Conservation (phyloP, 2,113 vertebrate species). For the Amazona guildingii region DNA sequence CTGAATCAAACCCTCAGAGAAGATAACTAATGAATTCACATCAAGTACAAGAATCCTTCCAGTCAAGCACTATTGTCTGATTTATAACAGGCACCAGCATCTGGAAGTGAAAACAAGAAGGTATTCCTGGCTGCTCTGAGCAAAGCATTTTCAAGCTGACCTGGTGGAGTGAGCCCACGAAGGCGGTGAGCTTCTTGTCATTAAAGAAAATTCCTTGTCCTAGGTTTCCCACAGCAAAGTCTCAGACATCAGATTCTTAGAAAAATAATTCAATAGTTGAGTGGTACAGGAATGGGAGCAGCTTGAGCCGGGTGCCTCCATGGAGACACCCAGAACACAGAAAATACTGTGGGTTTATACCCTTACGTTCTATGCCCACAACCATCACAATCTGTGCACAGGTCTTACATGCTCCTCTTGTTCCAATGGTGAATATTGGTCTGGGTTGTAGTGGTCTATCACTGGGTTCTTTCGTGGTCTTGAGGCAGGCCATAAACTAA, state of each 20-base stretch:
- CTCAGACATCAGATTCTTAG: neutral
- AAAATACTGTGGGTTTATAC: neutral
- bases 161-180: fast-evolving
- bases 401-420: neutral
- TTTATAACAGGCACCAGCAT: neutral
- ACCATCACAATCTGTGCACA: neutral
- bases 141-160: neutral
- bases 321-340: neutral
- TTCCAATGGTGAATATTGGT: neutral
- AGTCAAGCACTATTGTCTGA: fast-evolving
- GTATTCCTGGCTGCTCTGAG: neutral
- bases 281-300: neutral
- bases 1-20: neutral
- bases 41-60: neutral
- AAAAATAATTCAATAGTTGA: neutral
- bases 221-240: neutral
- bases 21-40: neutral
- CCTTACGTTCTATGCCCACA: neutral
- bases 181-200: neutral
- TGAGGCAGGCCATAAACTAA: neutral
- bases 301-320: neutral
- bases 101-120: neutral
- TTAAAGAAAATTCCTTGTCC: neutral
- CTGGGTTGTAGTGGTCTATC: neutral
- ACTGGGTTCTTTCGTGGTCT: neutral